A percentile compares a stretch with the other conserved stretches of the same genome.
Conservation (phyloP, 1,140 invertebrate species). For the Chironomus striatipennis region DNA sequence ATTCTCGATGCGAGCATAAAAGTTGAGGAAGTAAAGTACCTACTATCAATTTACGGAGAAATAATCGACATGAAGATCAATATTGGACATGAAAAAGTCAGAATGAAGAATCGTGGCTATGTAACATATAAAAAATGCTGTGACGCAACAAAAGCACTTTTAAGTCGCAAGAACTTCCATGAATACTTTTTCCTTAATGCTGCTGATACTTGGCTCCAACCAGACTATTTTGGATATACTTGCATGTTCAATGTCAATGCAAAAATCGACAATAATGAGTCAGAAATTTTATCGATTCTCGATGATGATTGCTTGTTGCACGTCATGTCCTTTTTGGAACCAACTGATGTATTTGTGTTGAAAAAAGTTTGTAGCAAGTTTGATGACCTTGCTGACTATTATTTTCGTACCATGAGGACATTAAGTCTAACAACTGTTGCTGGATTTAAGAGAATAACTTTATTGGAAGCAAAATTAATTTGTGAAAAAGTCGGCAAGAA, state of each 20-base stretch:
- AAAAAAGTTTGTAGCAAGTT: neutral
- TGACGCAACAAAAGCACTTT: neutral
- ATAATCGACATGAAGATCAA: neutral
- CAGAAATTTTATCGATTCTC: neutral
- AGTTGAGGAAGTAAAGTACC: neutral
- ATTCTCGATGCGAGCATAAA: neutral
- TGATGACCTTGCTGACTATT: neutral
- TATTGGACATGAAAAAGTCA: neutral
- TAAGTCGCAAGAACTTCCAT: neutral
- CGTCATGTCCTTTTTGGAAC: neutral
- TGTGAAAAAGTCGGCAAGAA: neutral
- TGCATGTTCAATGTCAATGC: neutral
- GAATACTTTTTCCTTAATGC: neutral
- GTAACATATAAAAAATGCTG: neutral
- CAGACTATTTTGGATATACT: neutral
- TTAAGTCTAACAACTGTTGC: neutral
- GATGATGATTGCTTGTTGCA: slow-evolving; percentile 10
- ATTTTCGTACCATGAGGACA: neutral
- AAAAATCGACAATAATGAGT: neutral
- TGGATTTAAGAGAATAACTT: neutral
- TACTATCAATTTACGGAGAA: neutral
- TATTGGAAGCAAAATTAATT: neutral
- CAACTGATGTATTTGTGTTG: neutral
- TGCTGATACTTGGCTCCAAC: slow-evolving; percentile 3
- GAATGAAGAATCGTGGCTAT: neutral